A percentile compares a stretch with the other conserved stretches of the same genome.
Conservation (phyloP, 2,113 vertebrate genomes). For the Dasyprocta punctata region DNA sequence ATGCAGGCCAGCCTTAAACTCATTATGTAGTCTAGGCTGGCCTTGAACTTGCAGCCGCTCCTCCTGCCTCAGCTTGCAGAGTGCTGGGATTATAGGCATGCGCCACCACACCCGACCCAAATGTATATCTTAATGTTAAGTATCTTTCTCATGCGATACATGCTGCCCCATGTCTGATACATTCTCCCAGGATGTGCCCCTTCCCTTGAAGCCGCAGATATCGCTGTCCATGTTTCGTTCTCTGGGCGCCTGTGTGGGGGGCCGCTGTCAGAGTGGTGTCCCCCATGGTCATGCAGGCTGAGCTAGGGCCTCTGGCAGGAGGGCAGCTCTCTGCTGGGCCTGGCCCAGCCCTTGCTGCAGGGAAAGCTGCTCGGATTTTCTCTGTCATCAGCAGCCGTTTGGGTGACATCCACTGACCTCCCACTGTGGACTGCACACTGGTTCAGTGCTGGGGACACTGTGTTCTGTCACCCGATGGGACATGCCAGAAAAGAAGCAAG, state of each 20-base stretch:
- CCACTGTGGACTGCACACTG: not conserved
- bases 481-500: constrained; percentile 9
- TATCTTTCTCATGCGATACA: constrained; percentile 17
- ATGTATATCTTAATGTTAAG: constrained; percentile 3
- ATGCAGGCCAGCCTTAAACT: no score
- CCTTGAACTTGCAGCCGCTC: no score
- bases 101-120: not conserved
- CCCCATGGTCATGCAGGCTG: not conserved
- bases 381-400: not conserved
- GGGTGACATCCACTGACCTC: not conserved
- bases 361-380: not conserved
- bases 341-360: not conserved
- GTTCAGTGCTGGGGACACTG: not conserved
- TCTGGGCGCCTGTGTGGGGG: not conserved
- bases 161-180: not conserved
- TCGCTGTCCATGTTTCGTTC: not conserved
- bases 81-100: no score
- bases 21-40: no score
- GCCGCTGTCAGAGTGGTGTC: not conserved
- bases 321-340: not conserved
- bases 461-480: not conserved
- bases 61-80: no score
- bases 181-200: not conserved
- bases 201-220: not conserved
- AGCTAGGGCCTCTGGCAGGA: not conserved